Evolutionary conservation across 2,888 invertebrate species (phyloP).

Genomic region (Aradus depressus): DNA sequence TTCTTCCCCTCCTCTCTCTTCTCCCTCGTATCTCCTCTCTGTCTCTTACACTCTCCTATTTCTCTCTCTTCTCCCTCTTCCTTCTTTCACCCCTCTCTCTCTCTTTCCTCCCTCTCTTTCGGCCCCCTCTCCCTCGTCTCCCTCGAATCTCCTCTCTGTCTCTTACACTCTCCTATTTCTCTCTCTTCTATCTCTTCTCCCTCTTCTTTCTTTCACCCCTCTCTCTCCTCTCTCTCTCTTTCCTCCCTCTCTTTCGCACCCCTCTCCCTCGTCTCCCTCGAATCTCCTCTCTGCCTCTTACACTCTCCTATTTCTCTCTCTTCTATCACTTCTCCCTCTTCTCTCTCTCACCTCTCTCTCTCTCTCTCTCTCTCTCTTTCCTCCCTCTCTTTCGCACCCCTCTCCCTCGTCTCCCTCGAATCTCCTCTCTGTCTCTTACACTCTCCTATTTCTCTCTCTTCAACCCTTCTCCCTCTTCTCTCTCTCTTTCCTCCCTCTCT

Average conservation of each 20-base stretch:
- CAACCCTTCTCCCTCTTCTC: background rate
- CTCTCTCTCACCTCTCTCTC: background rate
- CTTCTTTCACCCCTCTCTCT: no score
- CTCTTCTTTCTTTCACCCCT: background rate
- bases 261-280: background rate
- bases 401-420: background rate
- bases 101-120: no score
- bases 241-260: slow-evolving; percentile 7
- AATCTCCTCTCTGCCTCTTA: background rate
- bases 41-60: slow-evolving; percentile 1
- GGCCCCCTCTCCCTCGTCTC: background rate
- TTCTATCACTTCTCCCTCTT: slow-evolving; percentile 12
- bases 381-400: background rate
- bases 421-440: background rate
- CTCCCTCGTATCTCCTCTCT: background rate
- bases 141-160: background rate
- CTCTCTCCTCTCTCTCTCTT: slow-evolving; percentile 14
- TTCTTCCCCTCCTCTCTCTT: slow-evolving; percentile 1
- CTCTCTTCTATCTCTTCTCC: background rate
- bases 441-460: background rate
- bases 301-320: slow-evolving; percentile 1
- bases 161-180: slow-evolving; percentile 1
- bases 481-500: background rate
- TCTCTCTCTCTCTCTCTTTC: background rate
- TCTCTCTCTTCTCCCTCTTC: slow-evolving; percentile 3